Conservation (phyloP, 2,113 vertebrate species). For the Malurus cyaneus region DNA sequence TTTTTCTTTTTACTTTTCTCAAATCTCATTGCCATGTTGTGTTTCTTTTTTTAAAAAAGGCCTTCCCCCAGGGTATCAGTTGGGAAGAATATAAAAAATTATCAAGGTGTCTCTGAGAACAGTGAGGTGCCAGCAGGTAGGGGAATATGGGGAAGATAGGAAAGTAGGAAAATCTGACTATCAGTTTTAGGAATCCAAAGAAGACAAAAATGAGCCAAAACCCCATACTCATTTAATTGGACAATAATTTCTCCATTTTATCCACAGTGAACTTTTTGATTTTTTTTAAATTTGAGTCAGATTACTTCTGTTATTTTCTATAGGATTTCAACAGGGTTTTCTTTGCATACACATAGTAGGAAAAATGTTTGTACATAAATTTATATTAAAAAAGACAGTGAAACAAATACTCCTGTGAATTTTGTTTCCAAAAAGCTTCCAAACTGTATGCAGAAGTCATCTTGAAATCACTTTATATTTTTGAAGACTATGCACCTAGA, state of each 20-base stretch:
- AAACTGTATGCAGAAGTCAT: conserved; percentile 3
- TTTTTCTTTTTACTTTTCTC: not conserved
- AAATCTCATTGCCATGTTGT: not conserved
- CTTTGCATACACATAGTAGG: not conserved
- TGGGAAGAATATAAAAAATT: not conserved
- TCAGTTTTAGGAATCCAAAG: not conserved
- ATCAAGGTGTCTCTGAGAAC: not conserved
- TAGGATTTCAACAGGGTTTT: fast-evolving
- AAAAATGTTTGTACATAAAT: not conserved
- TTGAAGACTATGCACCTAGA: not conserved
- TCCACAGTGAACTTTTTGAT: not conserved
- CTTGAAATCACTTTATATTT: conserved; percentile 3
- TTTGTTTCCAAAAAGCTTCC: not conserved
- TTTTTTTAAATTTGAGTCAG: not conserved
- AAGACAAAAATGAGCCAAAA: not conserved
- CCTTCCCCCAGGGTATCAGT: not conserved
- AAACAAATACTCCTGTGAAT: conserved; percentile 7
- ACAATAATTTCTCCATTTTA: not conserved
- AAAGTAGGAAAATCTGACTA: not conserved
- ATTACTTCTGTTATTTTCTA: not conserved
- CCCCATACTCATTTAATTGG: not conserved
- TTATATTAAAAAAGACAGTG: not conserved
- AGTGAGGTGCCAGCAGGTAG: not conserved
- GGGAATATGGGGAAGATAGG: not conserved
- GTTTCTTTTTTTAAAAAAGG: not conserved